Evolutionary conservation across 2,888 invertebrate species (phyloP), one percentile per base, ranked within the genome.

Genomic region (Julus scandinavius): DNA sequence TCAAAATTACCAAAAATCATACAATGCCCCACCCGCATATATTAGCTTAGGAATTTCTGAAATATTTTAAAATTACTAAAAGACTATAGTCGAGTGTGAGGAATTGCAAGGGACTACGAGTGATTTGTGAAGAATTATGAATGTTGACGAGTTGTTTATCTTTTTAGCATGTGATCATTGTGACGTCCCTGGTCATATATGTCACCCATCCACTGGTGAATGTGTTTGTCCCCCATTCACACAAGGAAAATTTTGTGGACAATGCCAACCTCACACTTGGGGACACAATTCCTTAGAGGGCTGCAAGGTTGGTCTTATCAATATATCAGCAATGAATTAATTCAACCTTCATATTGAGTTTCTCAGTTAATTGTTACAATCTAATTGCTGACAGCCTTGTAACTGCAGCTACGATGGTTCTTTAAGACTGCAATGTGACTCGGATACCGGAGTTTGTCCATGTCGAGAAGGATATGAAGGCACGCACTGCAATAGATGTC

Each of bases 211-310:
- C 90, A 97, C 95, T 87, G 99, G 99, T 0, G 95, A 96, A 89
- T 99, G 99, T 93, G 95, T 97, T 89, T 99, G 99, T 91, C 98
- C 99, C 5, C 95, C 95, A 0, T 94, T 96, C 88, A 97, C 97
- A 20, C 95, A 95, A 89, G 99, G 99, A 9, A 94, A 95, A 15
- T 94, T 94, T 50, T 99, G 98, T 92, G 94, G 95, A 89, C 94
- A 94, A 90, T 98, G 98, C 92, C 94, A 95, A 38, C 94, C 95
- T 0, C 96, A 97, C 83, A 95, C 96, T 89, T 98, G 96, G 95
- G 96, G 96, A 80, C 95, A 95, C 92, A 95, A 95, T 90, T 94
- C 95, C 0, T 92, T 93, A n/a, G 92, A 94, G 89, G 98, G 98
- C 15, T 99, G 99, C 93, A 95, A 94, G 91, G 95, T 95, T 91